Evolutionary conservation across 2,113 vertebrate species (phyloP).

Genomic region (Athene noctua): DNA sequence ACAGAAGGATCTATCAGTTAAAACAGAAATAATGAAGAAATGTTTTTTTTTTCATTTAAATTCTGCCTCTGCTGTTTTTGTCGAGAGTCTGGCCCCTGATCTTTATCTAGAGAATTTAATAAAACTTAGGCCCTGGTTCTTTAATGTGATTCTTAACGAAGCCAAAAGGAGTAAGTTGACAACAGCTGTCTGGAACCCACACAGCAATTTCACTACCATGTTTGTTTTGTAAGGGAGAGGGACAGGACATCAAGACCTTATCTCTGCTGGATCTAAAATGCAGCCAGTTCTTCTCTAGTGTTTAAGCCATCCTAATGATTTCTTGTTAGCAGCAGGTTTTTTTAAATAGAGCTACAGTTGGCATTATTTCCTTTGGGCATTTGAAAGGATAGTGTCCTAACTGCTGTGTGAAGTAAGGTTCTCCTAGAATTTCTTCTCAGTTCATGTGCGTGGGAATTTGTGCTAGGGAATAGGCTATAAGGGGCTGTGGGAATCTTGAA

Average conservation of each 20-base stretch:
- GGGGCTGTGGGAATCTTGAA: background rate
- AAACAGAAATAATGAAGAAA: background rate
- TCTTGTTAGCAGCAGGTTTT: background rate
- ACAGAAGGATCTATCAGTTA: background rate
- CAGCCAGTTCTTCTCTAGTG: background rate
- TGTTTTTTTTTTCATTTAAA: background rate
- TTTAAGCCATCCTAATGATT: background rate
- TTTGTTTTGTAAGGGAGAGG: background rate
- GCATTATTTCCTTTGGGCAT: background rate
- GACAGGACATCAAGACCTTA: background rate
- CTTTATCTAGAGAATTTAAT: constrained; percentile 6
- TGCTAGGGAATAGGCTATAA: background rate
- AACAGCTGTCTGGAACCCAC: background rate
- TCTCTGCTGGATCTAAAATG: background rate
- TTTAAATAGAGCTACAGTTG: background rate
- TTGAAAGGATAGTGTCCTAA: background rate
- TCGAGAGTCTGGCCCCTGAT: background rate
- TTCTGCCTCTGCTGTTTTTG: background rate
- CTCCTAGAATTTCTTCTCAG: background rate
- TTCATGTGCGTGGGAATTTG: background rate
- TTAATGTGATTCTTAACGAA: background rate
- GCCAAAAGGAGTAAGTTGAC: background rate
- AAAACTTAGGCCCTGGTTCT: background rate
- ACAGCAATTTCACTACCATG: background rate
- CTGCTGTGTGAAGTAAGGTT: background rate